Base-by-base conservation (phyloP, 1,140 invertebrate species). In the Apis mellifera region DNA sequence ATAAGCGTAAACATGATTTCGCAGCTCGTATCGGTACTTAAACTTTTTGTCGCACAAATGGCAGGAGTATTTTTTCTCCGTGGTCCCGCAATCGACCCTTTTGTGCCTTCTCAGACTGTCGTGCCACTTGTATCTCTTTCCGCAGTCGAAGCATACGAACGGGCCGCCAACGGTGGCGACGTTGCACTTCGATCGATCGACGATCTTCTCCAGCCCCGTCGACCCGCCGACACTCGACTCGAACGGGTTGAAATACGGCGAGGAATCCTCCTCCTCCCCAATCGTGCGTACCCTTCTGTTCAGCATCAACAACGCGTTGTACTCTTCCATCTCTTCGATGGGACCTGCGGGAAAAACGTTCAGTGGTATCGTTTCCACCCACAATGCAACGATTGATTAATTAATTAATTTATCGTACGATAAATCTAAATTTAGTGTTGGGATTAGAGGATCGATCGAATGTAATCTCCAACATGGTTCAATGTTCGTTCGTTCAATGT, bases 71-170 rank as follows among this genome's bases (percentile, higher is more conserved):
- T 85, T 89, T 76, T 92, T 94, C 13, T 90, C 92, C 77, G 95
- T 95, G 42, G 94, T 93, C 3, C 95, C 95, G 65, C 95, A 95
- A 70, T 95, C 95, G n/a, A 95, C 95, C 15, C 94, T 92, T 74
- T 94, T 91, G 84, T 95, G 95, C 21, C 95, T 92, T 52, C 91
- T 92, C 13, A 95, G 84, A 82, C 94, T 95, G 62, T 94, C 93
- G 42, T 92, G 86, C 90, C 94, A 94, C 73, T 94, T 94, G 88
- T 95, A 95, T n/a, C 85, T 90, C 74, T 94, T 94, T 4, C 94
- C 94, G 69, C 95, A 95, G 52, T 79, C 66, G 7, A 81, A 78
- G 71, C 91, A 93, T 2, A 90, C 55, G 54, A 91, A 88, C 11
- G 84, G 72, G 21, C 84, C 83, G 8, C 78, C 65, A 15, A 86